Conservation (phyloP, 2,888 invertebrate species). For the Amphimallon solstitiale region DNA sequence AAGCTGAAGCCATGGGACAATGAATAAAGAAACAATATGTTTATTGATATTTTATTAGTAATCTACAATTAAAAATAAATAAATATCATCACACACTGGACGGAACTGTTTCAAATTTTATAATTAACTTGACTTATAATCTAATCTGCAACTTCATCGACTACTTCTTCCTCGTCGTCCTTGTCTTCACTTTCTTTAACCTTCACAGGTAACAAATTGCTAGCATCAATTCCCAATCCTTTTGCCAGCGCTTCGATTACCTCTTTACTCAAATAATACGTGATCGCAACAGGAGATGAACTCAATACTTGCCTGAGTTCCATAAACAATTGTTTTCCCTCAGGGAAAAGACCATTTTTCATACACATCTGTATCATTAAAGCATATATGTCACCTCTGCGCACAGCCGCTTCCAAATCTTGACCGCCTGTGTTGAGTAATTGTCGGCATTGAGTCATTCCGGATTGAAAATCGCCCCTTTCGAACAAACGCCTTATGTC, state of each 20-base stretch:
- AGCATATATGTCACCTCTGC: constrained; percentile 62
- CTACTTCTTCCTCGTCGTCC: constrained; percentile 52
- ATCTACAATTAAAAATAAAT: background rate
- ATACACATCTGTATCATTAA: constrained; percentile 61
- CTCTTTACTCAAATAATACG: constrained; percentile 62
- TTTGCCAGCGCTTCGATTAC: constrained; percentile 58
- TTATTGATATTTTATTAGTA: background rate
- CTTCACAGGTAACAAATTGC: constrained; percentile 52
- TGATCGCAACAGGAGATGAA: constrained; percentile 55
- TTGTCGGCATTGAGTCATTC: constrained; percentile 59
- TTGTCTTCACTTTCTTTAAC: constrained; percentile 35
- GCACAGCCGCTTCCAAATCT: constrained; percentile 59
- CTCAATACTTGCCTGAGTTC: constrained; percentile 59
- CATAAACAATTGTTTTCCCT: constrained; percentile 58
- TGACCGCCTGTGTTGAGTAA: constrained; percentile 56
- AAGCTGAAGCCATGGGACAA: too few relatives aligned
- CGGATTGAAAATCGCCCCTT: constrained; percentile 64
- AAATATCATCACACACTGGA: constrained; percentile 25
- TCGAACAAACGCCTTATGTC: constrained; percentile 69
- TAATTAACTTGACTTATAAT: background rate
- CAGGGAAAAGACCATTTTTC: constrained; percentile 56
- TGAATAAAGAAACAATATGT: too few relatives aligned
- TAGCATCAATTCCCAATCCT: constrained; percentile 57
- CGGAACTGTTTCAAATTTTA: constrained; percentile 12
- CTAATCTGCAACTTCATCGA: constrained; percentile 55